Conservation (phyloP, 1,140 invertebrate species). For the Drosophila repletoides region DNA sequence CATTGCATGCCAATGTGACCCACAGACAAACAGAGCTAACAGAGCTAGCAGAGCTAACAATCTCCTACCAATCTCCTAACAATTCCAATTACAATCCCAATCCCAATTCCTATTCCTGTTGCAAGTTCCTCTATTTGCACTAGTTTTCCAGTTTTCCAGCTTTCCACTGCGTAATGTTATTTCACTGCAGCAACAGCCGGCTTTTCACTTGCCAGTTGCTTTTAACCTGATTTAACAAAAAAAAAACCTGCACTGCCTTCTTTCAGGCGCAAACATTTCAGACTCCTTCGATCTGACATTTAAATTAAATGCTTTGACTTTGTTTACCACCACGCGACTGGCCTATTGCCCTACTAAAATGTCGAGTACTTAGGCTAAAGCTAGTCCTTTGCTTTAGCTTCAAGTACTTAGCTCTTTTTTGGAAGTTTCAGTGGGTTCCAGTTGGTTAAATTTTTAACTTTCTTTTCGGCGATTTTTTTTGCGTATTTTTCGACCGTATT, state of each 20-base stretch:
- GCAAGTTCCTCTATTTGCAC: slow-evolving; percentile 7
- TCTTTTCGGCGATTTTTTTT: neutral
- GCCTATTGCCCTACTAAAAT: no score
- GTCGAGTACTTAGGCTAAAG: no score
- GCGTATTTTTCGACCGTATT: no score
- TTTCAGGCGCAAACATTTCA: slow-evolving; percentile 2
- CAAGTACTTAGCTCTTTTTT: no score
- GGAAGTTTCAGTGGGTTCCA: no score
- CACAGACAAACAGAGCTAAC: neutral
- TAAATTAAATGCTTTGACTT: slow-evolving; percentile 23
- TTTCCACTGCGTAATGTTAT: slow-evolving; percentile 17
- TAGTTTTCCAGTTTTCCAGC: slow-evolving; percentile 25
- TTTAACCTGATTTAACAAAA: slow-evolving; percentile 31
- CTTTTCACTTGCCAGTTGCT: slow-evolving; percentile 5
- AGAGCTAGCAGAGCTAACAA: neutral
- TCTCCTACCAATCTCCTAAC: neutral
- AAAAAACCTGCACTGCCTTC: slow-evolving; percentile 3
- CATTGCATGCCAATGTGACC: slow-evolving; percentile 54
- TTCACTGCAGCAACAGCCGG: slow-evolving; percentile 26
- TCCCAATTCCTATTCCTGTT: neutral
- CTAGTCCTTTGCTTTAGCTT: no score
- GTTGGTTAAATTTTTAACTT: no score
- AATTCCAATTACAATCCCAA: neutral
- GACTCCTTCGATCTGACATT: slow-evolving; percentile 3
- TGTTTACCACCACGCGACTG: neutral